These are phyloP conservation scores for Campylomormyrus tamandua DNA, from an alignment of 2,113 vertebrate genomes.

Conservation along the genomic window DNA sequence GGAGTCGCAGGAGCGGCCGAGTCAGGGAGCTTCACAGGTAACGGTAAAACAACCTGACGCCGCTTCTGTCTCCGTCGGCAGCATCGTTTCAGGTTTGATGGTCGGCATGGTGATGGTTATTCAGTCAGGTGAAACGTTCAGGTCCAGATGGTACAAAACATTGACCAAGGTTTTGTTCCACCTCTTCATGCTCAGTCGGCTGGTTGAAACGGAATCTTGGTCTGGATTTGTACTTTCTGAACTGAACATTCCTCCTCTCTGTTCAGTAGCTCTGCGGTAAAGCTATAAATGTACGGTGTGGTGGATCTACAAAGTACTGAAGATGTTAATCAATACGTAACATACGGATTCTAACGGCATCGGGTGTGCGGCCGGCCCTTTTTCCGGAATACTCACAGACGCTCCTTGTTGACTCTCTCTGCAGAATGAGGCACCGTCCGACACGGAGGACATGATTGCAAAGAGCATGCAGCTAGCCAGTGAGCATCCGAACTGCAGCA, in stretches of 20 bases:
- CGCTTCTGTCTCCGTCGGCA: neutral
- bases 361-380: neutral
- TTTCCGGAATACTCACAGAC: neutral
- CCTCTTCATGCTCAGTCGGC: too few species aligned
- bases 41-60: neutral
- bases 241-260: too few species aligned
- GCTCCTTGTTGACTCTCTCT: neutral
- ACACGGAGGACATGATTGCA: constrained; percentile 35
- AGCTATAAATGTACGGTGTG: neutral
- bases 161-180: too few species aligned
- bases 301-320: neutral
- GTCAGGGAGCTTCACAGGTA: neutral
- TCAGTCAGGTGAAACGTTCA: too few species aligned
- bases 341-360: neutral
- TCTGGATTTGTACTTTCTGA: too few species aligned
- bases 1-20: constrained; percentile 25
- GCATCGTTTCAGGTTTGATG: neutral
- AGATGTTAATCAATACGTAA: neutral
- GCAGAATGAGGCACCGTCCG: constrained; percentile 30
- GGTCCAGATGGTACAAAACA: too few species aligned
- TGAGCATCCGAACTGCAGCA: constrained; percentile 27
- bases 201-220: too few species aligned
- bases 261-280: neutral
- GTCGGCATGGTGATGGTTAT: neutral
- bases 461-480: constrained; percentile 55